Percentiles rank a stretch among this genome's conserved stretches.
Evolutionary conservation across 2,797 vertebrate species (phyloP).

Genomic region (Chloroceryle inda): DNA sequence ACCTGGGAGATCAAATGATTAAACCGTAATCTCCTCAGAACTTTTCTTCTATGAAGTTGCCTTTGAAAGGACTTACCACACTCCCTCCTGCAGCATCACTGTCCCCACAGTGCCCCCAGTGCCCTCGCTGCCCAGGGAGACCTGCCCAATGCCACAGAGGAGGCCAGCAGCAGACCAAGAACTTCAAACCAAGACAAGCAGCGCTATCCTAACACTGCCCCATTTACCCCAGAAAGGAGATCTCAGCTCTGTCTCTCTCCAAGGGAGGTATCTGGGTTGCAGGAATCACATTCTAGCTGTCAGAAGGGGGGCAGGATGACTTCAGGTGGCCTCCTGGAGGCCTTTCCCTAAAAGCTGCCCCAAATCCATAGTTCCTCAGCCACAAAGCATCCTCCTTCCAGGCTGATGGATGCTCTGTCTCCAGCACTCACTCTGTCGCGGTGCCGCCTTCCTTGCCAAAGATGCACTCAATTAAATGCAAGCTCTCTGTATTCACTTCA

Average conservation of each 20-base stretch:
- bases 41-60: neutral
- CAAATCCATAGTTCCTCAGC: neutral
- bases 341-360: neutral
- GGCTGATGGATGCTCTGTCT: neutral
- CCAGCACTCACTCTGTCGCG: accelerated
- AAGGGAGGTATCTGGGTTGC: neutral
- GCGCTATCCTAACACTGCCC: accelerated
- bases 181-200: neutral
- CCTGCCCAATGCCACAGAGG: too few species aligned
- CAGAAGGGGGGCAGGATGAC: accelerated
- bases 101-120: accelerated
- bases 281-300: neutral
- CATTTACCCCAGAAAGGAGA: neutral
- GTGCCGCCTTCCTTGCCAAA: neutral
- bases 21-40: neutral
- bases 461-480: neutral
- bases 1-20: conserved; percentile 3
- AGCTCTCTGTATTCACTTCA: neutral
- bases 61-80: neutral
- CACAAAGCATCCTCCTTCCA: neutral
- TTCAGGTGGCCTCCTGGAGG: neutral
- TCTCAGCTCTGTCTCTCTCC: accelerated
- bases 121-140: neutral
- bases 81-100: neutral
- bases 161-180: too few species aligned